Evolutionary conservation across 53 echinoderm and acorn worm species (phyloP), one percentile per base, ranked within the genome.

Genomic region (Crossaster papposus): DNA sequence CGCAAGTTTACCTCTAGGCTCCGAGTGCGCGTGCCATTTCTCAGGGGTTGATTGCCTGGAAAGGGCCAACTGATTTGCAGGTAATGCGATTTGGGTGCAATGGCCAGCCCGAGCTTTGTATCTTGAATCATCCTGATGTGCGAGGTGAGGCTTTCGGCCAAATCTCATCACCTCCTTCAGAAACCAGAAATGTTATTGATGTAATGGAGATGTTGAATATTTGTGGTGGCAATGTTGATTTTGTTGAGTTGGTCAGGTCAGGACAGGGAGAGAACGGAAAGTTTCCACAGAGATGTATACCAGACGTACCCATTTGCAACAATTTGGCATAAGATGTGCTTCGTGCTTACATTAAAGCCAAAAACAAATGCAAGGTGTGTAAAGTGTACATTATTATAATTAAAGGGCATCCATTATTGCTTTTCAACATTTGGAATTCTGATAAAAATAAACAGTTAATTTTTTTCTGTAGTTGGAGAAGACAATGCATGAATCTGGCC

Each of bases 291-390:
- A 24, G 82, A 82, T 82, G 44, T 65, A 7, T 82, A 68, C 44
- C 37, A 64, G 65, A 65, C 68, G 0, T 37, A 82, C n/a, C 82
- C 68, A 37, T n/a, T 24, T 23, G 23, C 15, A 3, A 82, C 82
- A 10, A 65, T 82, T 18, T 37, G 82, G 1, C 82, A 82, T 36
- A 32, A 65, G 44, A 36, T 55, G 65, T 82, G 82, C 50, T 24
- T n/a, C 22, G 44, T 82, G 8, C 64, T 88, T 32, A 36, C 24
- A 20, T 11, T 4, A 17, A 64, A 36, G 51, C 44, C 82, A 36
- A 64, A 38, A 30, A n/a, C 7, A 65, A 36, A 22, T 90, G 90
- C 33, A 15, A 54, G 10, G 51, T 83, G 12, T 90, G 90, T 36
- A 64, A 36, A 74, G 31, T 80, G n/a, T n/a, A n/a, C n/a, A n/a